phyloP scores from a whole-genome alignment of 2,113 vertebrate genomes.

The Suncus etruscus region DNA sequence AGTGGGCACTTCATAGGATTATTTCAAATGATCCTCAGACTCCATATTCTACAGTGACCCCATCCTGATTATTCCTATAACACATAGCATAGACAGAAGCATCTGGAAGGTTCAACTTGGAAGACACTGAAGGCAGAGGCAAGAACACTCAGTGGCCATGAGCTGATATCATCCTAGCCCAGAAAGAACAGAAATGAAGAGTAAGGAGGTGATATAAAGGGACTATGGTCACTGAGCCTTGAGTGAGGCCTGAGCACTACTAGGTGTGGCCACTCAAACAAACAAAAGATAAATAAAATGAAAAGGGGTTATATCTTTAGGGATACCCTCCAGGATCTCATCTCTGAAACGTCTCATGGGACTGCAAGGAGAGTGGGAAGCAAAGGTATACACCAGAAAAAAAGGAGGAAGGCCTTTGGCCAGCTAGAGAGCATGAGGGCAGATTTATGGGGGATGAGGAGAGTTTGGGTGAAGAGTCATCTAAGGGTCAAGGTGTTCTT shows the following conservation, averaged over 20 bases:
- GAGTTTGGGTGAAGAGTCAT: not conserved
- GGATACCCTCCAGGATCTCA: not conserved
- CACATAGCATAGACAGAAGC: not conserved
- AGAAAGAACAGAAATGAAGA: not conserved
- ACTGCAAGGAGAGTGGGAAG: not conserved
- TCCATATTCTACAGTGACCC: not conserved
- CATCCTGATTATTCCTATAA: not conserved
- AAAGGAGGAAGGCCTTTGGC: not conserved
- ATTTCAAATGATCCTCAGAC: not conserved
- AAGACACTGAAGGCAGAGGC: too few relatives aligned
- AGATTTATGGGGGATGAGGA: not conserved
- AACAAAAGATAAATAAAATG: not conserved
- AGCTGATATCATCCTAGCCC: not conserved
- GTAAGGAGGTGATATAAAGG: too few relatives aligned
- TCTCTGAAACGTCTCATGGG: not conserved
- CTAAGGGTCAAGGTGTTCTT: not conserved
- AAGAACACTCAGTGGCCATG: not conserved
- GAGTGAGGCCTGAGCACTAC: too few relatives aligned
- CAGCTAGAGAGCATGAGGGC: not conserved
- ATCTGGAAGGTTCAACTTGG: too few relatives aligned
- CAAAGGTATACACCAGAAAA: rapidly evolving
- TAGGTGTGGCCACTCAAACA: too few relatives aligned
- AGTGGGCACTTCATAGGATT: not conserved
- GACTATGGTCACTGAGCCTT: too few relatives aligned
- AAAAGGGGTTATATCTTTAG: not conserved